A percentile compares a stretch with the other conserved stretches of the same genome.
These are phyloP conservation scores for Tenualosa thibaudeaui DNA, from an alignment of 2,797 vertebrate genomes.

Conservation along the genomic window DNA sequence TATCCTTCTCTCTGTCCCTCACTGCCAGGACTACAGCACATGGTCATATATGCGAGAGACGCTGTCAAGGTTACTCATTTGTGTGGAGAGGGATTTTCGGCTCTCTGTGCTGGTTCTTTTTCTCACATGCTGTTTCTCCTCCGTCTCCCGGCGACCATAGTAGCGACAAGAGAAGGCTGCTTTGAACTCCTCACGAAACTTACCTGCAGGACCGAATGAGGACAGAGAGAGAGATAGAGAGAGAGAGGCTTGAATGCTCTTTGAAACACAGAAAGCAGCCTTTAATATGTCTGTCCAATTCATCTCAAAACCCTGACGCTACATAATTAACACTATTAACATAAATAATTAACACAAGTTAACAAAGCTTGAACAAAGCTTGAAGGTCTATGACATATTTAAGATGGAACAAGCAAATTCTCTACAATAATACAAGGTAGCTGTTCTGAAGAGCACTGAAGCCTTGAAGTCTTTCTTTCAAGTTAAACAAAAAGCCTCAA, in stretches of 20 bases:
- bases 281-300: background rate
- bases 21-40: constrained; percentile 74
- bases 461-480: constrained; percentile 27
- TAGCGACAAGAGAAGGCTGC: constrained; percentile 90
- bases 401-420: background rate
- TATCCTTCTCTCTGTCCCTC: background rate
- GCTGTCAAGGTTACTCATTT: constrained; percentile 88
- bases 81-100: constrained; percentile 92
- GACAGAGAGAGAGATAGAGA: constrained; percentile 45
- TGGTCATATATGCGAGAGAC: constrained; percentile 88
- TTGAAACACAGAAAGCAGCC: background rate
- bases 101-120: constrained; percentile 83
- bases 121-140: constrained; percentile 68
- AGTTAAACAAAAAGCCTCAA: background rate
- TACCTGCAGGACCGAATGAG: constrained; percentile 74
- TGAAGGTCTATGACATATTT: background rate
- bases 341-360: too few relatives aligned
- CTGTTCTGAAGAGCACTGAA: background rate
- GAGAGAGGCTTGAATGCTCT: constrained; percentile 18
- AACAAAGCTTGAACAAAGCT: background rate
- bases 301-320: background rate
- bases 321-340: background rate
- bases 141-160: constrained; percentile 64
- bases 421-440: background rate
- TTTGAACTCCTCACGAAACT: constrained; percentile 97